Base-by-base conservation (phyloP, 2,888 invertebrate species). In the Cloeon dipterum region DNA sequence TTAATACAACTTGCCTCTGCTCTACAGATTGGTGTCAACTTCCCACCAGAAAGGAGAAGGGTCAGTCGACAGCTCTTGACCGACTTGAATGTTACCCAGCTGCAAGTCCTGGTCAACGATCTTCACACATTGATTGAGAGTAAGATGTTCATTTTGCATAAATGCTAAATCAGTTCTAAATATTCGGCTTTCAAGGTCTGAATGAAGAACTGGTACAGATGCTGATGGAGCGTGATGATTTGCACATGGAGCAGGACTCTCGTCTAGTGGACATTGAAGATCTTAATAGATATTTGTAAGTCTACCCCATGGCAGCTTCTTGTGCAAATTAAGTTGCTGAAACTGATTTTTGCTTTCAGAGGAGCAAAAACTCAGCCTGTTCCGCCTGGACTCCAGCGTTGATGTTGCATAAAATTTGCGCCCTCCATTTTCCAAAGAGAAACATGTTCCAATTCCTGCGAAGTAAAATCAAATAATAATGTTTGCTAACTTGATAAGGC, bases 261-360 rank as follows among this genome's bases (percentile, higher is more conserved):
- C 89, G 91, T 79, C 68, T 93, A 45, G 89, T 93, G 25, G 93
- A 94, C 54, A 88, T 94, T 49, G 93, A 94, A 59, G 93, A 94
- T 61, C 70, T 91, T 46, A 88, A 88, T 32, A 66, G 81, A 62
- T 82, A 81, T 57, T 62, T 82, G 81, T 83, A 60, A 74, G 79
- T 65, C 19, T 16, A 32, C 44, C 43, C 29, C 8, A 21, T 21
- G n/a, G n/a, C n/a, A n/a, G n/a, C n/a, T n/a, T n/a, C n/a, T n/a
- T n/a, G n/a, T n/a, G n/a, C n/a, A n/a, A n/a, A n/a, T n/a, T n/a
- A n/a, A n/a, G n/a, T n/a, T n/a, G n/a, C n/a, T n/a, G n/a, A n/a
- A n/a, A n/a, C n/a, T n/a, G n/a, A n/a, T n/a, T n/a, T n/a, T n/a
- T n/a, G n/a, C n/a, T 29, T 29, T n/a, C 29, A 29, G 29, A 29